Conservation (phyloP, 2,888 invertebrate genomes). For the Pseudococcus jackbeardsleyi region DNA sequence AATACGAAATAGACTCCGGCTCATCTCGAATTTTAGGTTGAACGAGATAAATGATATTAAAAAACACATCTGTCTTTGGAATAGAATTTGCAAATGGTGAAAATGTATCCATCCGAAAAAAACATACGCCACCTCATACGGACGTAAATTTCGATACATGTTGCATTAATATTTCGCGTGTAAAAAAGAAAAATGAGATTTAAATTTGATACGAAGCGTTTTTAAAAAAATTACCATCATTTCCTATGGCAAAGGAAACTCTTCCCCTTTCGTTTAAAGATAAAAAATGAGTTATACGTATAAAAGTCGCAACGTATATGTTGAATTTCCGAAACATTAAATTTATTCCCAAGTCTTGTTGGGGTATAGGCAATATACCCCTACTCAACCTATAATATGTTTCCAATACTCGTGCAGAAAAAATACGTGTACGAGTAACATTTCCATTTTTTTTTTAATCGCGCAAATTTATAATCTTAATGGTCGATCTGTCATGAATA, state of each 20-base stretch:
- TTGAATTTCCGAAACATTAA: neutral
- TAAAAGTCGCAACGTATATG: neutral
- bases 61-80: neutral
- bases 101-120: neutral
- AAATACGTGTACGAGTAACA: neutral
- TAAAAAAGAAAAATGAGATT: neutral
- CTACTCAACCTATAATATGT: neutral
- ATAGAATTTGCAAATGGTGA: neutral
- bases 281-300: neutral
- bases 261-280: neutral
- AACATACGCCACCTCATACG: neutral
- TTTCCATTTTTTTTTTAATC: neutral
- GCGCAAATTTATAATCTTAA: neutral
- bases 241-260: neutral
- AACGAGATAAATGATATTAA: neutral
- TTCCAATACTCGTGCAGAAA: neutral
- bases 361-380: neutral
- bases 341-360: neutral
- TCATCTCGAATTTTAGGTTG: too few species aligned
- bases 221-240: neutral
- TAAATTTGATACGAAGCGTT: neutral
- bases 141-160: neutral
- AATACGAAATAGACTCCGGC: too few species aligned
- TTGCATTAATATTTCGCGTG: neutral
- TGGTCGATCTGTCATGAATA: neutral